Percentiles rank a stretch among this genome's conserved stretches.
Evolutionary conservation across 2,888 invertebrate species (phyloP).

Genomic region (Noctua pronuba): DNA sequence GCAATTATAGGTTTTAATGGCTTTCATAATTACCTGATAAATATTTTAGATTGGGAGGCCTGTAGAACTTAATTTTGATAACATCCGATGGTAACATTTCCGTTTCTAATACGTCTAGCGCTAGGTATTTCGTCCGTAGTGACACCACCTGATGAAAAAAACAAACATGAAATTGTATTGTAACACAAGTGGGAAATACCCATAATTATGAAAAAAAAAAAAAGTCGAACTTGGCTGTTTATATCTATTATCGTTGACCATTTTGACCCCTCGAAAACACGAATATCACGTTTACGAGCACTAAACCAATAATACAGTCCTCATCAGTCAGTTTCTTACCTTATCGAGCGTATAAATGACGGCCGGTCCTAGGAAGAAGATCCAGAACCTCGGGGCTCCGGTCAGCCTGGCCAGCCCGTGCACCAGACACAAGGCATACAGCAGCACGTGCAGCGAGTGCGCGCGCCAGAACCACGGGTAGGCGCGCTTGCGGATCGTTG

Average conservation of each 20-base stretch:
- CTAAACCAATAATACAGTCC: not conserved
- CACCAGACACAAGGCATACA: conserved; percentile 96
- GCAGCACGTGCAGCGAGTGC: conserved; percentile 96
- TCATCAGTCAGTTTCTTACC: conserved; percentile 79
- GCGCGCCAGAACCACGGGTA: conserved; percentile 99
- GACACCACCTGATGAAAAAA: conserved; percentile 93
- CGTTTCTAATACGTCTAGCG: conserved; percentile 97
- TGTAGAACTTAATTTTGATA: conserved; percentile 98
- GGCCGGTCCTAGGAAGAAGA: conserved; percentile 97
- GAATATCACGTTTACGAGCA: not conserved
- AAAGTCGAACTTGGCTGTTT: not conserved
- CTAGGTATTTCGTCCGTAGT: conserved; percentile 96
- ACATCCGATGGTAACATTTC: conserved; percentile 98
- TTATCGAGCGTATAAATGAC: conserved; percentile 97
- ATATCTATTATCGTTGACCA: not conserved
- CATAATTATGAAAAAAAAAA: not conserved
- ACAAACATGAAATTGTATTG: not conserved
- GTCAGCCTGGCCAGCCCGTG: conserved; percentile 98
- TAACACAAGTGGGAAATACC: not conserved
- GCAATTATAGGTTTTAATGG: not conserved
- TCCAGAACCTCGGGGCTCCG: conserved; percentile 97
- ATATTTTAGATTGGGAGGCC: conserved; percentile 98
- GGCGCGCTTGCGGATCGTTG: conserved; percentile 96
- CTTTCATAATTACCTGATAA: conserved; percentile 90
- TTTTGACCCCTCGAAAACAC: not conserved